Percentiles rank a stretch among this genome's conserved stretches.
Evolutionary conservation across 92 coral and sea anemone species (phyloP).

Genomic region (Umimayanthus chanpuru): DNA sequence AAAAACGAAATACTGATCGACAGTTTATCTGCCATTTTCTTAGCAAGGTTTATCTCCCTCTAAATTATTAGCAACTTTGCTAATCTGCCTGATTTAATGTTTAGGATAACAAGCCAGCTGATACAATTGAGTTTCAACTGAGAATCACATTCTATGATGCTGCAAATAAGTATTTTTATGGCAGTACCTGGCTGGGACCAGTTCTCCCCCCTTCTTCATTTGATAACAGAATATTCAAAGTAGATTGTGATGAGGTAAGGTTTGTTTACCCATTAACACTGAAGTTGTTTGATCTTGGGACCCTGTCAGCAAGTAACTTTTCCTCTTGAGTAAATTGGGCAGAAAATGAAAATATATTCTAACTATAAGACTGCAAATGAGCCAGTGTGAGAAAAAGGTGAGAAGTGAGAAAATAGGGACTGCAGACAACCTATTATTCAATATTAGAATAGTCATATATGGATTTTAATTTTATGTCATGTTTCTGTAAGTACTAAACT

Average conservation of each 20-base stretch:
- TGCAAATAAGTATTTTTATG: conserved; percentile 88
- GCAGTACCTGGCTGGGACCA: conserved; percentile 99
- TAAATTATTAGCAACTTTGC: neutral
- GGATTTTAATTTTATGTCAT: no score
- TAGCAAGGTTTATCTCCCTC: neutral
- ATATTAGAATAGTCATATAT: no score
- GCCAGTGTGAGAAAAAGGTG: no score
- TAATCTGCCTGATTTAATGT: neutral
- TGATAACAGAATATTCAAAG: conserved; percentile 64
- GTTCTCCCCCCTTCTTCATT: conserved; percentile 58
- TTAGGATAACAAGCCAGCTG: conserved; percentile 59
- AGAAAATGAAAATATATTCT: no score
- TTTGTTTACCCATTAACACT: neutral
- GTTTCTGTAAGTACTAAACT: no score
- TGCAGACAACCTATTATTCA: no score
- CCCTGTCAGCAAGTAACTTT: no score
- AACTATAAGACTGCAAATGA: no score
- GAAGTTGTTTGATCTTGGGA: no score
- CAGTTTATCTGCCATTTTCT: neutral
- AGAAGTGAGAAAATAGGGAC: no score
- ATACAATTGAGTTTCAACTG: conserved; percentile 82
- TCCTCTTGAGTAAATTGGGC: no score
- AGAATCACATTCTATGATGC: conserved; percentile 92
- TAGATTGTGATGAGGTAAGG: conserved; percentile 91
- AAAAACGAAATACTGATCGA: no score